Evolutionary conservation across 2,113 vertebrate genomes (phyloP).

Genomic region (Serilophus lunatus): DNA sequence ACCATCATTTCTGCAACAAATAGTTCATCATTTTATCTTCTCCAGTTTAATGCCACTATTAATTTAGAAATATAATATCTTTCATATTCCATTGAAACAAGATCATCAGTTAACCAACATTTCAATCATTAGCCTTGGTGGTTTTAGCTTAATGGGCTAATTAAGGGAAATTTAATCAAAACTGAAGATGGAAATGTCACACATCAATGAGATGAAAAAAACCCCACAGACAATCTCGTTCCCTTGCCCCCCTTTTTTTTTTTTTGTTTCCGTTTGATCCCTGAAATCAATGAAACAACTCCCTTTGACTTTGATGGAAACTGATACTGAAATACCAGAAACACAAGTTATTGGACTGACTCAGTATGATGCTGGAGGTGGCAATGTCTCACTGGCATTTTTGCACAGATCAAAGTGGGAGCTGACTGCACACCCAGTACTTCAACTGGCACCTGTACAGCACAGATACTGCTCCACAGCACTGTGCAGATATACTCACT

Average conservation of each 20-base stretch:
- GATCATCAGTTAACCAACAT: slow-evolving; percentile 45
- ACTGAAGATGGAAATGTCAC: slow-evolving; percentile 42
- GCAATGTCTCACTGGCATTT: neutral
- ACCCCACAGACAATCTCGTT: neutral
- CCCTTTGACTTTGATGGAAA: neutral
- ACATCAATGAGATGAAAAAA: slow-evolving; percentile 13
- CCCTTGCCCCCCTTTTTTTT: neutral
- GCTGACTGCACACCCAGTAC: neutral
- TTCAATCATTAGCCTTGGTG: slow-evolving; percentile 48
- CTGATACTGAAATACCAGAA: neutral
- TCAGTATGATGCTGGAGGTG: neutral
- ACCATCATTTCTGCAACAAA: slow-evolving; percentile 24
- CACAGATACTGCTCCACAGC: neutral
- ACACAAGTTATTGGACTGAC: neutral
- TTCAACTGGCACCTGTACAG: neutral
- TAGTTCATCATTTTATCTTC: slow-evolving; percentile 27
- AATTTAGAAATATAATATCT: slow-evolving; percentile 41
- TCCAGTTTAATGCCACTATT: slow-evolving; percentile 42
- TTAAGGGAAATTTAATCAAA: slow-evolving; percentile 61
- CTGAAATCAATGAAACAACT: neutral
- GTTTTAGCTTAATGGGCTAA: slow-evolving; percentile 51
- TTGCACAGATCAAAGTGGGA: neutral
- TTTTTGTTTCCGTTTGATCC: neutral
- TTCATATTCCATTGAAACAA: slow-evolving; percentile 48
- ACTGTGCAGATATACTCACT: neutral